Evolutionary conservation across 2,888 invertebrate species (phyloP).

Genomic region (Caenorhabditis sp.): DNA sequence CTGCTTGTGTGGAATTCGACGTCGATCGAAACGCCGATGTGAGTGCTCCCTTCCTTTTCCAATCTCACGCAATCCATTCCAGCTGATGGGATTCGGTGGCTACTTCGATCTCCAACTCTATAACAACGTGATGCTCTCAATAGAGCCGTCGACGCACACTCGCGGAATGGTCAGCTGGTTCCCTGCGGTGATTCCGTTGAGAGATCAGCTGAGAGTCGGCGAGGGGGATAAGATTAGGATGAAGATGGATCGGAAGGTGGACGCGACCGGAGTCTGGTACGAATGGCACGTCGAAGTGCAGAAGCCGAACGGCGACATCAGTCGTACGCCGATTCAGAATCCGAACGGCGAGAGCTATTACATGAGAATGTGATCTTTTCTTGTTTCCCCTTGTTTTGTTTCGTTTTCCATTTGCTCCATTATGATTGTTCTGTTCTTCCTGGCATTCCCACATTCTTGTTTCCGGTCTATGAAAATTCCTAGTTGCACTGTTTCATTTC

Average conservation of each 20-base stretch:
- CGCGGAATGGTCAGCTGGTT: constrained; percentile 98
- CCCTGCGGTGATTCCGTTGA: constrained; percentile 90
- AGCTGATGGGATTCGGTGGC: constrained; percentile 88
- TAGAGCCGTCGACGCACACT: constrained; percentile 88
- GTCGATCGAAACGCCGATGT: constrained; percentile 60
- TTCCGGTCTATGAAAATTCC: constrained; percentile 3
- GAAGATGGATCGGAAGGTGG: constrained; percentile 68
- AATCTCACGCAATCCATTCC: constrained; percentile 25
- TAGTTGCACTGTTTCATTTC: constrained; percentile 11
- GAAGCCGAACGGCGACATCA: constrained; percentile 26
- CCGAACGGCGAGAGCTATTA: constrained; percentile 69
- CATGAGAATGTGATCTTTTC: constrained; percentile 57
- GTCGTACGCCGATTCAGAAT: constrained; percentile 65
- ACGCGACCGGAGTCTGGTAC: constrained; percentile 77
- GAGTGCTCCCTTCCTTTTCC: constrained; percentile 9
- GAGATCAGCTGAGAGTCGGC: constrained; percentile 64
- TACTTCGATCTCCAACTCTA: constrained; percentile 93
- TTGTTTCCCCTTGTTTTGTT: neutral
- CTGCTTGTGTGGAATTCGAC: constrained; percentile 40
- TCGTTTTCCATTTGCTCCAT: neutral
- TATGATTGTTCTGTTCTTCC: neutral
- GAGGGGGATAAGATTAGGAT: constrained; percentile 64
- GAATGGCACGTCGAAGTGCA: constrained; percentile 72
- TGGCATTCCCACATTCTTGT: neutral
- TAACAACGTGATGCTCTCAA: constrained; percentile 88